Conservation (phyloP, 1,140 invertebrate species). For the Cherax destructor region DNA sequence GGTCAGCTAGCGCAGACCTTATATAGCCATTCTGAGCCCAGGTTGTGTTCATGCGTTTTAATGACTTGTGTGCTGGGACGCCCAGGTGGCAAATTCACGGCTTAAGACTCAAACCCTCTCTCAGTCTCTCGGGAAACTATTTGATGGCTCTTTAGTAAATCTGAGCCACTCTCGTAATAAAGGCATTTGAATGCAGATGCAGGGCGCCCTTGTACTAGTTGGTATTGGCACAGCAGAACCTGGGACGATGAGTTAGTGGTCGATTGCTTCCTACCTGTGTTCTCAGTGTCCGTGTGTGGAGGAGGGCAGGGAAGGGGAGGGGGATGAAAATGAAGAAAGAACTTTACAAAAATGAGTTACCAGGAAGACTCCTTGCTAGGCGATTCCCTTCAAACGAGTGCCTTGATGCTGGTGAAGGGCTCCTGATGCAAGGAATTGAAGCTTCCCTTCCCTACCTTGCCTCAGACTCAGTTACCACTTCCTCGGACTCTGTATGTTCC, state of each 20-base stretch:
- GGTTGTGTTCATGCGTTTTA: background rate
- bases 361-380: no score
- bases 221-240: background rate
- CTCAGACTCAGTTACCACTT: no score
- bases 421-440: no score
- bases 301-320: background rate
- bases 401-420: no score
- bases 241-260: background rate
- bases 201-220: background rate
- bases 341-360: no score
- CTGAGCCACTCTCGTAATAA: background rate
- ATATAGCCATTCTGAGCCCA: background rate
- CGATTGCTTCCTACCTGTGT: background rate
- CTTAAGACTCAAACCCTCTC: background rate
- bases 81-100: background rate
- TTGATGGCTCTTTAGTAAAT: background rate
- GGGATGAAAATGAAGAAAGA: no score
- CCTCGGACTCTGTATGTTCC: no score
- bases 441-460: no score
- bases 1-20: background rate
- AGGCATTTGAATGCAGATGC: slow-evolving; percentile 8
- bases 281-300: background rate
- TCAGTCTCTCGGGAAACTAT: background rate
- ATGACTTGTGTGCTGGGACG: background rate
- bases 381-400: no score